Evolutionary conservation across 2,797 vertebrate species (phyloP).

Genomic region (Podarcis lilfordi): DNA sequence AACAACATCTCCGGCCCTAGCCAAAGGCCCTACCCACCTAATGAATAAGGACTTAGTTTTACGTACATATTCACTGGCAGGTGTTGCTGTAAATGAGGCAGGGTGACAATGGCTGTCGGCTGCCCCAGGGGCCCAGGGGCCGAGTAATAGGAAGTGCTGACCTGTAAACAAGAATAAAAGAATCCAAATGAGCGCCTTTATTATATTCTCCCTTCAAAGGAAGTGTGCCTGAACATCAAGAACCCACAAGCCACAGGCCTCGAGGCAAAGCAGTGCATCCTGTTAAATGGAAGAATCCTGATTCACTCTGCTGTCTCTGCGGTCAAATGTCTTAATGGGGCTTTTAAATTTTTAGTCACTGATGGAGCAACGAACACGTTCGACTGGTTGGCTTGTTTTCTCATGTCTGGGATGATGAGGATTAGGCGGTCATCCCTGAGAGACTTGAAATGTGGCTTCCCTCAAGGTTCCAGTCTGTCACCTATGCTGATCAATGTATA

Average conservation of each 20-base stretch:
- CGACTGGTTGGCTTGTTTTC: not conserved
- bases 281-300: not conserved
- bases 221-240: not conserved
- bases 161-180: conserved; percentile 60
- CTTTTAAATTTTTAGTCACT: not conserved
- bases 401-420: not conserved
- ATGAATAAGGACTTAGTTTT: conserved; percentile 11
- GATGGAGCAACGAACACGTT: not conserved
- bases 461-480: not conserved
- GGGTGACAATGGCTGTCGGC: conserved; percentile 66
- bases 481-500: not conserved
- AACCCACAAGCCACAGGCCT: not conserved
- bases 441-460: not conserved
- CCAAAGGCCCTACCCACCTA: not conserved
- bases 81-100: conserved; percentile 78
- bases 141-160: conserved; percentile 67
- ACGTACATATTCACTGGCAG: conserved; percentile 79
- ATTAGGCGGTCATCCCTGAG: not conserved
- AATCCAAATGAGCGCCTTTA: not conserved
- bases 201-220: not conserved
- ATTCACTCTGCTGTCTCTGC: not conserved
- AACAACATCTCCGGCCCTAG: not conserved
- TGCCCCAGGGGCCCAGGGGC: conserved; percentile 64
- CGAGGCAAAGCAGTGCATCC: not conserved
- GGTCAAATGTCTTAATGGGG: not conserved